Conservation (phyloP, 2,888 invertebrate genomes). For the Cerastis leucographa region DNA sequence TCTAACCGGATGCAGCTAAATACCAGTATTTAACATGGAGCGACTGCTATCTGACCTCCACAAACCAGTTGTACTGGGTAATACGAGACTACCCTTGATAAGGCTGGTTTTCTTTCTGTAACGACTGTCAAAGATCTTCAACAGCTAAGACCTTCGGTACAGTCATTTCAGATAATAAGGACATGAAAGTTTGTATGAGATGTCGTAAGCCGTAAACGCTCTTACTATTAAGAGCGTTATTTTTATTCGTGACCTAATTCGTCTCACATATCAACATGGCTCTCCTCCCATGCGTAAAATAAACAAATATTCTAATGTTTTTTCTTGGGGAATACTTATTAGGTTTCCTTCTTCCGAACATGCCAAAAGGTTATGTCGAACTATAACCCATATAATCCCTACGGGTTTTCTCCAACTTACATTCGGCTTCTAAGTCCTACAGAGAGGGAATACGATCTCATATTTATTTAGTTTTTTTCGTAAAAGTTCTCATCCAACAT, state of each 20-base stretch:
- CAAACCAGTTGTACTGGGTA: no score
- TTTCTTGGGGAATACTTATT: not conserved
- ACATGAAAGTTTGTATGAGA: no score
- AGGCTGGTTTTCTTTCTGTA: no score
- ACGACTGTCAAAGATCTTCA: no score
- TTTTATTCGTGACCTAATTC: not conserved
- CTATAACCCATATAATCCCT: conserved; percentile 6
- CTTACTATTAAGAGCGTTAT: no score
- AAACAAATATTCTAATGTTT: not conserved
- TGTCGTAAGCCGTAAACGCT: no score
- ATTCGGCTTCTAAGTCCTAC: not conserved
- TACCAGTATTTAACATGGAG: no score
- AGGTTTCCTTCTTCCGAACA: not conserved
- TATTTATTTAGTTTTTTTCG: not conserved
- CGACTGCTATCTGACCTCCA: no score
- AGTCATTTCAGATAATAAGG: no score
- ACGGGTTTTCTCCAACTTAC: conserved; percentile 16
- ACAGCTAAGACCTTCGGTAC: no score
- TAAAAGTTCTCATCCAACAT: not conserved
- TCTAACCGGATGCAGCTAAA: no score
- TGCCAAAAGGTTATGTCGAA: not conserved
- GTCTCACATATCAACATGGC: not conserved
- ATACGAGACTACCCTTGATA: no score
- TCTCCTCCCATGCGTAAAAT: not conserved
- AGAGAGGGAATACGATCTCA: not conserved